Conservation (phyloP, 2,888 invertebrate species). For the Scrobipalpa atriplicella region DNA sequence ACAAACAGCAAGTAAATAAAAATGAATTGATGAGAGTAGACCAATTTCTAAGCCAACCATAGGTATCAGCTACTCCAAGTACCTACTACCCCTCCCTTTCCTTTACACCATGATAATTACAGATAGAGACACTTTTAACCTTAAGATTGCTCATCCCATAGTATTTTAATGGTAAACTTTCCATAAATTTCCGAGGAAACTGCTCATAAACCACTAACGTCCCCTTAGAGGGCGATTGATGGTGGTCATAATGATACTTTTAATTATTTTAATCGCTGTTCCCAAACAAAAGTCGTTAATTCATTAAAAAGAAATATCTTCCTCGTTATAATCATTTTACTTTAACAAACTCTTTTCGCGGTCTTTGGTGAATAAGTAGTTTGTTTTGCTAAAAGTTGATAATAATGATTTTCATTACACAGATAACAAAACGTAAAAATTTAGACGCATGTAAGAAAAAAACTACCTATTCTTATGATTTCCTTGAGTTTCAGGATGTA, state of each 20-base stretch:
- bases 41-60: too few species aligned
- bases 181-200: conserved; percentile 63
- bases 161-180: conserved; percentile 60
- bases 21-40: too few species aligned
- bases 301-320: conserved; percentile 74
- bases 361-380: background rate
- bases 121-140: background rate
- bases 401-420: too few species aligned
- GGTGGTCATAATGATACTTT: conserved; percentile 79
- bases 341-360: conserved; percentile 7
- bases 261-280: conserved; percentile 80
- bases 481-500: too few species aligned
- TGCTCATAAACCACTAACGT: conserved; percentile 74
- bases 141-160: conserved; percentile 43
- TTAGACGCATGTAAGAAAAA: too few species aligned
- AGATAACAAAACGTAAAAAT: too few species aligned
- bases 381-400: background rate
- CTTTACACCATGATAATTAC: background rate
- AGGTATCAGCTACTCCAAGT: too few species aligned
- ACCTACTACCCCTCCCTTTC: background rate
- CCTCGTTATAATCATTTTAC: conserved; percentile 43
- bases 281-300: conserved; percentile 75
- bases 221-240: conserved; percentile 77
- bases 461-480: too few species aligned
- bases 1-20: too few species aligned